A percentile compares a stretch with the other conserved stretches of the same genome.
These are phyloP conservation scores for Nesospiza acunhae DNA, from an alignment of 2,113 vertebrate species.

Conservation along the genomic window DNA sequence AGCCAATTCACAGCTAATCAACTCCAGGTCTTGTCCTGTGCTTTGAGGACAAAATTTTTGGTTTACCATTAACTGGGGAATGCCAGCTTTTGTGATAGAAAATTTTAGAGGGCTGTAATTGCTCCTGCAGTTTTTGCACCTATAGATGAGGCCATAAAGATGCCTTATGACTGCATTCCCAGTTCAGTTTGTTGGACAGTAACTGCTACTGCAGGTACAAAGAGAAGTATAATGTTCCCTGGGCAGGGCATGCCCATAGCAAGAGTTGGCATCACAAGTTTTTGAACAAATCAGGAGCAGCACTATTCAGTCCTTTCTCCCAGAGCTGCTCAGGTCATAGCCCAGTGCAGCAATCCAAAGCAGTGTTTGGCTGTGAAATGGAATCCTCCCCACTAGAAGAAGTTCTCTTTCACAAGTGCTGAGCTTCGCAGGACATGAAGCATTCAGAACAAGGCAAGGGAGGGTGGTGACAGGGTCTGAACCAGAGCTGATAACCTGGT, in stretches of 20 bases:
- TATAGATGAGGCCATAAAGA: neutral
- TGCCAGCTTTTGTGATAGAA: neutral
- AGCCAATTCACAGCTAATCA: neutral
- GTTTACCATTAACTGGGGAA: neutral
- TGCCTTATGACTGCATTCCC: neutral
- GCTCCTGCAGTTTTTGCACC: neutral
- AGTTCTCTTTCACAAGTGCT: neutral
- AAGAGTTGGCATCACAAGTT: neutral
- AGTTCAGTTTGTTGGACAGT: fast-evolving
- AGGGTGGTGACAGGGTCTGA: neutral
- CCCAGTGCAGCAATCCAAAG: neutral
- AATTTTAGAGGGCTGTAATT: neutral
- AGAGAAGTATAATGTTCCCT: neutral
- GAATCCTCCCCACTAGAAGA: neutral
- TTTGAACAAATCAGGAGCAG: neutral
- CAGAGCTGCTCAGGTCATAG: neutral
- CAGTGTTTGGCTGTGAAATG: neutral
- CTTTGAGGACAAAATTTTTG: neutral
- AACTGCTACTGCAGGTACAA: neutral
- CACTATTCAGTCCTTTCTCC: neutral
- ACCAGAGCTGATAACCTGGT: neutral
- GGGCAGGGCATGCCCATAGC: neutral
- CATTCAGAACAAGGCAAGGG: neutral
- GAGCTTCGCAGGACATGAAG: neutral
- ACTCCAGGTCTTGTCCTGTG: neutral